Conservation (phyloP, 2,113 vertebrate species). For the Cricetomys ansorgei region DNA sequence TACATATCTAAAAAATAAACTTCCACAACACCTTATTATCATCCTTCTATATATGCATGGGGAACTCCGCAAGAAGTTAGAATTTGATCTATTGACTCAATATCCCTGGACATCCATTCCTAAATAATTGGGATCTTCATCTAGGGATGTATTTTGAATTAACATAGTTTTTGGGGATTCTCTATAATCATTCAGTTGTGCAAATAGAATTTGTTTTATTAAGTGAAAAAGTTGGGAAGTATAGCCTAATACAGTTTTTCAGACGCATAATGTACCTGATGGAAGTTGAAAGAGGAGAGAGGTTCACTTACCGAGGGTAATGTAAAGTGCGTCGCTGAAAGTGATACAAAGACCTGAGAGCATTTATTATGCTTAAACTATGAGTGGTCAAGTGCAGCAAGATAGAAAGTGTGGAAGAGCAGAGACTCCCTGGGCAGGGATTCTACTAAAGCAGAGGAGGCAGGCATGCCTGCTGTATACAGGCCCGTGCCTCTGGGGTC, state of each 20-base stretch:
- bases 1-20: no score
- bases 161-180: neutral
- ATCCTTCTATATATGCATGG: neutral
- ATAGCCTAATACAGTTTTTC: slow-evolving; percentile 10
- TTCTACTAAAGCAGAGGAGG: neutral
- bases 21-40: neutral
- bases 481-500: neutral
- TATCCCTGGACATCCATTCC: slow-evolving; percentile 16
- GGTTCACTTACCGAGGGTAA: neutral
- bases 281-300: slow-evolving; percentile 29
- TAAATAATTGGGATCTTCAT: neutral
- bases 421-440: neutral
- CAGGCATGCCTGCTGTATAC: neutral
- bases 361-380: neutral
- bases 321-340: neutral
- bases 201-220: slow-evolving; percentile 36
- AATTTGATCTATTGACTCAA: neutral
- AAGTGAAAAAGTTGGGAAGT: slow-evolving; percentile 13
- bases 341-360: neutral
- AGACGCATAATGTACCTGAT: neutral
- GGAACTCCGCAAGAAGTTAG: neutral
- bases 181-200: slow-evolving; percentile 16
- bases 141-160: slow-evolving; percentile 34
- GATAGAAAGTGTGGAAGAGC: neutral
- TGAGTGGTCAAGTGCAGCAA: neutral